Evolutionary conservation across 2,113 vertebrate genomes (phyloP).

Genomic region (Bettongia penicillata): DNA sequence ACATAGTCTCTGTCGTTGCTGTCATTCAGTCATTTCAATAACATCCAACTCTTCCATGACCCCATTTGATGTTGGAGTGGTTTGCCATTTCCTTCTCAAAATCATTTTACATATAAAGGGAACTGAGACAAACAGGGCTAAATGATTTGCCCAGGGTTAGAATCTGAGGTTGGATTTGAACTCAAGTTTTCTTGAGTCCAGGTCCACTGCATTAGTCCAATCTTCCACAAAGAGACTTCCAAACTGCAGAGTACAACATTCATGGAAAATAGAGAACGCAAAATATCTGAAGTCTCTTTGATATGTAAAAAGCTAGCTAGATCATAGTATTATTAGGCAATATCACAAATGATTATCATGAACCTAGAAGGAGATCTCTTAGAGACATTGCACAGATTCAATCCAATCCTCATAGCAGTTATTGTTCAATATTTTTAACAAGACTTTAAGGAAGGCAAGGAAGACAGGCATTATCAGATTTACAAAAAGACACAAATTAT

Average conservation of each 20-base stretch:
- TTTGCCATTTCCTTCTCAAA: background rate
- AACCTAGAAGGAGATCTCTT: background rate
- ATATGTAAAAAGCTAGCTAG: background rate
- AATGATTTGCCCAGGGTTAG: background rate
- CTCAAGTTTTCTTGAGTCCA: background rate
- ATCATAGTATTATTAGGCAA: background rate
- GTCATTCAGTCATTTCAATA: background rate
- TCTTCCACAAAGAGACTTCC: background rate
- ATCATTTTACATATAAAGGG: background rate
- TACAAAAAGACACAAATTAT: background rate
- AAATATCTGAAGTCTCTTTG: background rate
- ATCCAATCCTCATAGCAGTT: background rate
- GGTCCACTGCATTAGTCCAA: background rate
- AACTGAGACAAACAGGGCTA: background rate
- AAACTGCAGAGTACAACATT: background rate
- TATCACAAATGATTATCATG: background rate
- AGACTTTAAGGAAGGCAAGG: background rate
- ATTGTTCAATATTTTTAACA: background rate
- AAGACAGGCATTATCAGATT: background rate
- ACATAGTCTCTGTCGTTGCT: background rate
- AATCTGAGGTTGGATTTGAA: background rate
- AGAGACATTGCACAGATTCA: background rate
- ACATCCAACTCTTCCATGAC: background rate
- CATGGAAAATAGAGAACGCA: background rate
- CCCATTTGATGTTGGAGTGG: background rate